Evolutionary conservation across 1,140 invertebrate genomes (phyloP).

Genomic region (Sogatella furcifera): DNA sequence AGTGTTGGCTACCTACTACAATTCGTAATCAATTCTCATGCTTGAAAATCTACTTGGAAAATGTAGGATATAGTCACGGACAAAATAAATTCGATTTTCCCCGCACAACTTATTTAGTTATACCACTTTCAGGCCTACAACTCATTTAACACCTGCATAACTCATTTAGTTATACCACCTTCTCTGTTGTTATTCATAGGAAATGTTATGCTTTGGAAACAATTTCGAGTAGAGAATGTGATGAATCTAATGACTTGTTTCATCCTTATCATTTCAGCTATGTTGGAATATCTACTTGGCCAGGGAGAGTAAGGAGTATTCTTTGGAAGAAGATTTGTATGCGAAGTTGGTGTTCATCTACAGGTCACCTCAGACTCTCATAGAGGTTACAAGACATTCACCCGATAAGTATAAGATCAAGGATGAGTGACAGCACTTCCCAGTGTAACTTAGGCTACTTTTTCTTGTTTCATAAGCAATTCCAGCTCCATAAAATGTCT

Average conservation of each 20-base stretch:
- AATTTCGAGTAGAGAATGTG: neutral
- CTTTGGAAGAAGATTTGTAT: slow-evolving; percentile 94
- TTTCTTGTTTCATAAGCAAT: too few species aligned
- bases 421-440: neutral
- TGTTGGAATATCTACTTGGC: slow-evolving; percentile 95
- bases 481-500: too few species aligned
- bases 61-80: neutral
- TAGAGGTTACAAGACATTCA: slow-evolving; percentile 65
- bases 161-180: too few species aligned
- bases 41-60: neutral
- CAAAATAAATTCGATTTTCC: too few species aligned
- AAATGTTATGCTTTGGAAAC: neutral
- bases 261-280: slow-evolving; percentile 40
- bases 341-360: slow-evolving; percentile 97
- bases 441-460: too few species aligned
- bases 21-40: neutral
- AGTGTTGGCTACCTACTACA: too few species aligned
- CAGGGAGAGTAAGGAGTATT: slow-evolving; percentile 81
- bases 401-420: neutral
- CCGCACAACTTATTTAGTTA: too few species aligned
- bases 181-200: too few species aligned
- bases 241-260: neutral
- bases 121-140: too few species aligned
- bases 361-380: slow-evolving; percentile 92
- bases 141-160: too few species aligned